phyloP scores from a whole-genome alignment of 2,113 vertebrate genomes.

The Tringa solitaria region DNA sequence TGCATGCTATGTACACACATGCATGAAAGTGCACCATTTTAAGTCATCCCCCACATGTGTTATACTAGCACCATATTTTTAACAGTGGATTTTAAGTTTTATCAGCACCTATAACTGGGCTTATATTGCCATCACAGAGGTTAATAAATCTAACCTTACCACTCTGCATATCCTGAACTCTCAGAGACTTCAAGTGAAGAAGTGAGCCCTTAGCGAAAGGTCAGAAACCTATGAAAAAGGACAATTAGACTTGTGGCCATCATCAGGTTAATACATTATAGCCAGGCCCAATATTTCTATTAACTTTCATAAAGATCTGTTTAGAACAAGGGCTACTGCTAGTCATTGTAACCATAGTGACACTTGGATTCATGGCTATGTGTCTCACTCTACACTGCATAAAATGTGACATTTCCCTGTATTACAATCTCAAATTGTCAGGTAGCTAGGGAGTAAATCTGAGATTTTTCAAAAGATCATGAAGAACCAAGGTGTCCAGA shows the following conservation, averaged over 20 bases:
- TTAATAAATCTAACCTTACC: not conserved
- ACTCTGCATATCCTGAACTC: not conserved
- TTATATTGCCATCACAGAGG: not conserved
- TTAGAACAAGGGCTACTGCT: not conserved
- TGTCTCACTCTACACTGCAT: not conserved
- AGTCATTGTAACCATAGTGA: not conserved
- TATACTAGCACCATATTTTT: constrained; percentile 69
- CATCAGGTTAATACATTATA: not conserved
- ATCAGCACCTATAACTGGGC: not conserved
- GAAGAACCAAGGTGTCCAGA: not conserved
- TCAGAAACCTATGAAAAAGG: not conserved
- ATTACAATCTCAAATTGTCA: not conserved
- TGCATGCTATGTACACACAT: not conserved
- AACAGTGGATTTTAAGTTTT: constrained; percentile 40
- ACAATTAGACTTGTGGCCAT: not conserved
- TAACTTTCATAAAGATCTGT: not conserved
- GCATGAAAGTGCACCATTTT: not conserved
- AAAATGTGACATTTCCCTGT: not conserved
- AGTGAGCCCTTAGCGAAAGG: not conserved
- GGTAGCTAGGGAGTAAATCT: not conserved
- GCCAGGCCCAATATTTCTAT: not conserved
- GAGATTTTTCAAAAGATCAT: not conserved
- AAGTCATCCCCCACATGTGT: constrained; percentile 27
- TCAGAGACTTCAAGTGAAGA: constrained; percentile 22
- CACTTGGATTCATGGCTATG: not conserved